A percentile compares a stretch with the other conserved stretches of the same genome.
Conservation (phyloP, 2,888 invertebrate species). For the Diploptera punctata region DNA sequence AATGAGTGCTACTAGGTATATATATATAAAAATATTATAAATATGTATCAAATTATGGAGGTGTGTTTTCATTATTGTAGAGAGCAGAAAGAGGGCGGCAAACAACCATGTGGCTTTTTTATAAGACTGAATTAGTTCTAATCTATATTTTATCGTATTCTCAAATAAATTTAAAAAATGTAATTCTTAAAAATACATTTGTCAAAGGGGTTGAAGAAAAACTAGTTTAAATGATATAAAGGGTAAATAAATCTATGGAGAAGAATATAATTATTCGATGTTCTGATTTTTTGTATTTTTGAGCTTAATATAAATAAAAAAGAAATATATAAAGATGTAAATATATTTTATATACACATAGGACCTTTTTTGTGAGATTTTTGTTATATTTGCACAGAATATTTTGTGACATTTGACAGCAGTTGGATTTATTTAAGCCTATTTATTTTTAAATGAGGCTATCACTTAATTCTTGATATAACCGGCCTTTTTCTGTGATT, state of each 20-base stretch:
- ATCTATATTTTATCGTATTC: constrained; percentile 6
- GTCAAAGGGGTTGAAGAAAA: background rate
- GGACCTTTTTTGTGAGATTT: constrained; percentile 25
- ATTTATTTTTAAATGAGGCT: too few relatives aligned
- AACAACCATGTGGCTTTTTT: constrained; percentile 23
- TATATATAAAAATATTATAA: background rate
- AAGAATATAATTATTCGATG: constrained; percentile 1
- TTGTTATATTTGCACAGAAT: constrained; percentile 22
- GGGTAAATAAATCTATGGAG: background rate
- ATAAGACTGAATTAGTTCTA: constrained; percentile 31
- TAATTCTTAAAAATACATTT: background rate
- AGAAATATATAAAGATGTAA: background rate
- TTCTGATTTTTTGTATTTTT: constrained; percentile 8
- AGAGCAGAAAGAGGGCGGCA: background rate
- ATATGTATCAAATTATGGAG: background rate
- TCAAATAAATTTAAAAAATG: background rate
- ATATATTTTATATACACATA: constrained; percentile 29
- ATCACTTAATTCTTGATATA: too few relatives aligned
- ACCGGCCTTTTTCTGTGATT: too few relatives aligned
- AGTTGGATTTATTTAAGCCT: too few relatives aligned
- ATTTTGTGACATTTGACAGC: constrained; percentile 20
- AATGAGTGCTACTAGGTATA: constrained; percentile 2
- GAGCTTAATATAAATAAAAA: constrained; percentile 11
- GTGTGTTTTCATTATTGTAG: constrained; percentile 2
- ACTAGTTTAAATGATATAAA: background rate